Percentiles rank a stretch among this genome's conserved stretches.
These are phyloP conservation scores for Suncus etruscus DNA, from an alignment of 2,113 vertebrate species.

Conservation along the genomic window DNA sequence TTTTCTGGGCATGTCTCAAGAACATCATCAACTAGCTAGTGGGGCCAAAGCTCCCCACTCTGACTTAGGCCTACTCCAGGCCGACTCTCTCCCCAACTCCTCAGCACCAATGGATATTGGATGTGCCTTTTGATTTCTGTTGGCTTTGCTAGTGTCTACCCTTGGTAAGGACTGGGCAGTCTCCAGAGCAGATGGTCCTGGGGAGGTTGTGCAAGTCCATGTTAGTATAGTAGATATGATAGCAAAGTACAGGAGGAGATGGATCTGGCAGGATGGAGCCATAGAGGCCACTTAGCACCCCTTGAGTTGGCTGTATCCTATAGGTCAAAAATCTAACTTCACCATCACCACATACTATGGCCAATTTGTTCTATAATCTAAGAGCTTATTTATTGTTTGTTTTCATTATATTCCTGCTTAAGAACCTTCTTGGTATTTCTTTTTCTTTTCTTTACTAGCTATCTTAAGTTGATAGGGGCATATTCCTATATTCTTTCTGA, in stretches of 20 bases:
- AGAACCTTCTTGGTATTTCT: too few relatives aligned
- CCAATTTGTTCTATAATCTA: too few relatives aligned
- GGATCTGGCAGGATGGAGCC: neutral
- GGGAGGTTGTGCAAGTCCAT: neutral
- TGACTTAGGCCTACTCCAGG: rapidly evolving
- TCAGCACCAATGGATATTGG: neutral
- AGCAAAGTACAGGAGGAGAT: neutral
- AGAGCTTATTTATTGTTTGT: too few relatives aligned
- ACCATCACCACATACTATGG: neutral
- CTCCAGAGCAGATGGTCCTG: neutral
- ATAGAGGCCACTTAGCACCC: neutral
- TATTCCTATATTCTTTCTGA: neutral
- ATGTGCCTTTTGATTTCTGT: neutral
- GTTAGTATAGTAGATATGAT: neutral
- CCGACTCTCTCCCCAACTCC: neutral
- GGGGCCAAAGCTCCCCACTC: neutral
- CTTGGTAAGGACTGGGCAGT: neutral
- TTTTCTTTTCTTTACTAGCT: too few relatives aligned
- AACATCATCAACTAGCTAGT: neutral
- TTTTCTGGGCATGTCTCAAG: neutral
- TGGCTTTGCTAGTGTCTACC: neutral
- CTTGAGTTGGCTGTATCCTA: too few relatives aligned
- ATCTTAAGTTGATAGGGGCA: slow-evolving; percentile 49
- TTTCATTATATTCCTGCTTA: too few relatives aligned
- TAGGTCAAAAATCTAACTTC: neutral